Conservation (phyloP, 2,797 vertebrate species). For the Gadopsis bispinosus region DNA sequence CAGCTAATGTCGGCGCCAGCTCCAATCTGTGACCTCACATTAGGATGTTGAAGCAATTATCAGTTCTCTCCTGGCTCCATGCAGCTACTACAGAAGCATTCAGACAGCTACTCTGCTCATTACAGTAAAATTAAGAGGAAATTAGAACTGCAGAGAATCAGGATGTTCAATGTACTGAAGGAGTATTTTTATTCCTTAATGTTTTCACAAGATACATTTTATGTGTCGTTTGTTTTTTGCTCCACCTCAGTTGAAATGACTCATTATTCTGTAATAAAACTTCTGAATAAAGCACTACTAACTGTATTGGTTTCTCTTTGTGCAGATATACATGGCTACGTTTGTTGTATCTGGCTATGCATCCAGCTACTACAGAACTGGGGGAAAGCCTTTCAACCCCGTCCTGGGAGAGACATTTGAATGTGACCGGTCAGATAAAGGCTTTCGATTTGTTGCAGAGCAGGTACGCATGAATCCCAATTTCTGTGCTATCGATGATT, state of each 20-base stretch:
- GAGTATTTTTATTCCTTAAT: not conserved
- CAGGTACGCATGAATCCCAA: slow-evolving; percentile 73
- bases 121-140: slow-evolving; percentile 34
- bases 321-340: slow-evolving; percentile 93
- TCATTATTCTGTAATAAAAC: slow-evolving; percentile 9
- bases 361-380: slow-evolving; percentile 95
- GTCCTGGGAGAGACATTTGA: slow-evolving; percentile 97
- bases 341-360: slow-evolving; percentile 95
- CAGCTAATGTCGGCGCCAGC: slow-evolving; percentile 4
- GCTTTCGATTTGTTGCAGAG: slow-evolving; percentile 91
- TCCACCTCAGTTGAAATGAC: not conserved
- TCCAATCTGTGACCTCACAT: slow-evolving; percentile 21
- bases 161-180: not conserved
- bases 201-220: not conserved
- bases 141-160: slow-evolving; percentile 25
- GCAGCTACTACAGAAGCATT: slow-evolving; percentile 25
- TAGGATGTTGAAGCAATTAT: slow-evolving; percentile 29
- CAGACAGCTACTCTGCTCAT: slow-evolving; percentile 29
- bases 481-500: not conserved
- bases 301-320: slow-evolving; percentile 12
- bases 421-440: slow-evolving; percentile 93
- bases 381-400: slow-evolving; percentile 98
- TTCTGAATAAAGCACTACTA: not conserved
- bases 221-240: not conserved
- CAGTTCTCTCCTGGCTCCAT: not conserved